Base-by-base conservation (phyloP, 2,113 vertebrate genomes). In the Chloroceryle aenea region DNA sequence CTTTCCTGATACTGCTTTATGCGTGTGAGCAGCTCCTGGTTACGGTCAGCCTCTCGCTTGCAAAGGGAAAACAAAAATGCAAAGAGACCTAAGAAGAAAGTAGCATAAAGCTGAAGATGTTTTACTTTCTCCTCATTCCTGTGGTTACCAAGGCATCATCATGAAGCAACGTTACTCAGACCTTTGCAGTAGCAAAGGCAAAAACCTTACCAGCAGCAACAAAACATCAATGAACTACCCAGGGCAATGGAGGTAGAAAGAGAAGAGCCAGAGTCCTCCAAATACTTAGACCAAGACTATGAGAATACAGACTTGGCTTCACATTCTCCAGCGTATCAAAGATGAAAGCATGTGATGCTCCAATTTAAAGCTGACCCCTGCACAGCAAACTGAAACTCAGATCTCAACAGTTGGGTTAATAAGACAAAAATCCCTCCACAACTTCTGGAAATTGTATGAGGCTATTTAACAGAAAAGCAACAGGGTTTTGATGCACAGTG, bases 31-130 rank as follows among this genome's bases (percentile, higher is more conserved):
- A 99, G 98, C n/a, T 99, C 99, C 95, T 99, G 98, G 96, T 99
- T 99, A 29, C 98, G 98, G 85, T 99, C 99, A 6, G 98, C 96
- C 96, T 99, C 99, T 9, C 99, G 98, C 99, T 99, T 76, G 42
- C 27, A 69, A 74, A 71, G 84, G 27, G 27, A 42, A 55, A 34
- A 42, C 75, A 20, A 76, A 32, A 84, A 40, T 4, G 21, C 25
- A 93, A 7, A 50, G 29, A 68, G 36, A 61, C 2, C 9, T 84
- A 18, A 81, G 77, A 45, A 75, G 40, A 52, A 89, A 68, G 32
- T 2, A 93, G 67, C 38, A 76, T 10, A 55, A 74, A 81, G 40
- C 10, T 43, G 32, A 94, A 88, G 20, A 10, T 4, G 2, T 12
- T 86, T 81, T 40, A 2, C 12, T 42, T 74, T 42, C 85, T 78